These are phyloP conservation scores for Cosmia trapezina DNA, from an alignment of 2,888 invertebrate species.

Conservation along the genomic window DNA sequence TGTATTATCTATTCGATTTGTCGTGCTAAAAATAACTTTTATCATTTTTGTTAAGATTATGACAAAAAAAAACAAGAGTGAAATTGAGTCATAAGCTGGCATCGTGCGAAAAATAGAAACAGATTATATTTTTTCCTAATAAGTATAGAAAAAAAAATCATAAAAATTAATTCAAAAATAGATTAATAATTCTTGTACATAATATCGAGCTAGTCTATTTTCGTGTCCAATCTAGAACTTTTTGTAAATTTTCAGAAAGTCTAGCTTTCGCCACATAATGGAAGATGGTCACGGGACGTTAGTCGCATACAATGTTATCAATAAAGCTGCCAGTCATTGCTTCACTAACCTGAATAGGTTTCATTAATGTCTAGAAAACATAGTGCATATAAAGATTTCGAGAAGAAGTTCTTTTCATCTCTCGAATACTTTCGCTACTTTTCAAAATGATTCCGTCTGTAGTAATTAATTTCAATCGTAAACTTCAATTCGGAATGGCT, in stretches of 20 bases:
- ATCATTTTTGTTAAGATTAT: too few species aligned
- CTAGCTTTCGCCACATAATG: constrained; percentile 34
- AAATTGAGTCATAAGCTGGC: too few species aligned
- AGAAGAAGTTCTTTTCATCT: background rate
- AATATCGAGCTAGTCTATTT: background rate
- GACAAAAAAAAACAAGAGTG: too few species aligned
- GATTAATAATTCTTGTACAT: too few species aligned
- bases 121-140: too few species aligned
- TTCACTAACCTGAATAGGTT: constrained; percentile 15
- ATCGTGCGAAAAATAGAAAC: too few species aligned
- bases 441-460: background rate
- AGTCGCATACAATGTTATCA: constrained; percentile 12
- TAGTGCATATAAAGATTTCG: constrained; percentile 3
- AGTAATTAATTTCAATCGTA: background rate
- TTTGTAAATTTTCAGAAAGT: constrained; percentile 17
- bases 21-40: too few species aligned
- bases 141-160: too few species aligned
- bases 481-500: background rate
- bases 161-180: too few species aligned
- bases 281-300: constrained; percentile 3
- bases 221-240: constrained; percentile 3
- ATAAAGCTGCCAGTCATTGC: constrained; percentile 26
- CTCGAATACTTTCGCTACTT: constrained; percentile 11
- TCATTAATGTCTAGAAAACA: constrained; percentile 22
- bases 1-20: too few species aligned